Evolutionary conservation across 1,140 invertebrate species (phyloP).

Genomic region (Aporrectodea caliginosa): DNA sequence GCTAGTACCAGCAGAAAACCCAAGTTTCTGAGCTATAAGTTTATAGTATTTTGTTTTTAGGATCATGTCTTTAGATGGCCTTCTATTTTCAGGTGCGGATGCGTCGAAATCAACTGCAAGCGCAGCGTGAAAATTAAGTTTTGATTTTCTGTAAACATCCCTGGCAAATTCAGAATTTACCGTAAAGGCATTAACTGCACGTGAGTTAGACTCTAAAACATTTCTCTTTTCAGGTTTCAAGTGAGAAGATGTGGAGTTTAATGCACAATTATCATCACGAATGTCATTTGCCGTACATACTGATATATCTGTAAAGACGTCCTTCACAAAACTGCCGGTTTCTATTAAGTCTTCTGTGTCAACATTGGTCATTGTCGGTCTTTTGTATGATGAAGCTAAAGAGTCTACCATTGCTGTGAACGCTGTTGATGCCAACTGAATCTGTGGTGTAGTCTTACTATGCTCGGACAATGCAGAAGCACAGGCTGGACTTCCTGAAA

Average conservation of each 20-base stretch:
- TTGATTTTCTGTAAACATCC: background rate
- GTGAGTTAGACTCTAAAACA: no score
- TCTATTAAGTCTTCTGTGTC: background rate
- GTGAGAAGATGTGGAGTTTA: no score
- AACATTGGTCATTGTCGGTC: no score
- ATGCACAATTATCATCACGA: background rate
- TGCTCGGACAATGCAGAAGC: no score
- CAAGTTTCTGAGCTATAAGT: background rate
- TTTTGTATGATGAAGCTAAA: no score
- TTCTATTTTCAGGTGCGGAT: background rate
- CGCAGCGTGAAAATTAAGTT: background rate
- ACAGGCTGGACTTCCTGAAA: background rate
- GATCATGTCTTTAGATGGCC: background rate
- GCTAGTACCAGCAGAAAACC: background rate
- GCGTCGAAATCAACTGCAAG: background rate
- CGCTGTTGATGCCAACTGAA: no score
- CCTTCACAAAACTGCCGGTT: background rate
- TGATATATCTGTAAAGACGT: background rate
- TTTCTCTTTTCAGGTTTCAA: no score
- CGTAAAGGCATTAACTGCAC: background rate
- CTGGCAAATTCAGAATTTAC: background rate
- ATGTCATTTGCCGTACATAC: background rate
- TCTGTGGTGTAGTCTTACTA: no score
- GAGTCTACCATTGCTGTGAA: no score
- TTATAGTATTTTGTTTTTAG: background rate